These are phyloP conservation scores for Sebastes nivosus DNA, from an alignment of 2,797 vertebrate species.

Conservation along the genomic window DNA sequence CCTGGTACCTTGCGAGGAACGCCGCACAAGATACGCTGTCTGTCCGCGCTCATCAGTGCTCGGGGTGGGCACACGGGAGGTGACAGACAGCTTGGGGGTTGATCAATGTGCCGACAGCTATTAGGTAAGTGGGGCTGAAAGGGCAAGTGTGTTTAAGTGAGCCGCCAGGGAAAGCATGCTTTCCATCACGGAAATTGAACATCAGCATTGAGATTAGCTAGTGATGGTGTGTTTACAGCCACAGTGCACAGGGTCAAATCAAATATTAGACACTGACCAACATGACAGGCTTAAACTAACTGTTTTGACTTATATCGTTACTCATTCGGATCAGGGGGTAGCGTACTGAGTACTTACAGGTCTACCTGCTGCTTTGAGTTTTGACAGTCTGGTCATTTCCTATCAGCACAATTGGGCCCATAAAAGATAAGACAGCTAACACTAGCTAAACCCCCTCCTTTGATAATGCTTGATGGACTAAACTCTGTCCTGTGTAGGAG, in stretches of 20 bases:
- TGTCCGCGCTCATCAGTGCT: slow-evolving; percentile 75
- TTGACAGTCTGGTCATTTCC: background rate
- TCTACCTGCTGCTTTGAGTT: background rate
- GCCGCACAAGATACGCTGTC: slow-evolving; percentile 64
- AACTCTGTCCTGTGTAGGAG: background rate
- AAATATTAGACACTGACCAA: slow-evolving; percentile 2
- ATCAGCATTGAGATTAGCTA: slow-evolving; percentile 37
- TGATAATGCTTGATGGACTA: background rate
- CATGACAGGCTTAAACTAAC: background rate
- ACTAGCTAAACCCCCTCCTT: background rate
- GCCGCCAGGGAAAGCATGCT: slow-evolving; percentile 43
- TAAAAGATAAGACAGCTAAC: background rate
- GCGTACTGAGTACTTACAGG: background rate
- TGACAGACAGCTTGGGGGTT: slow-evolving; percentile 82
- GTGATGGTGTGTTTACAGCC: slow-evolving; percentile 23
- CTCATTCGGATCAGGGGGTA: background rate
- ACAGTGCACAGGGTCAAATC: slow-evolving; percentile 1
- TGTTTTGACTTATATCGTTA: background rate
- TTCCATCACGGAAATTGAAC: slow-evolving; percentile 54
- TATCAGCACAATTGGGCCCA: background rate
- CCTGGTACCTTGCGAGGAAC: slow-evolving; percentile 47
- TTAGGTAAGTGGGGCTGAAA: slow-evolving; percentile 85
- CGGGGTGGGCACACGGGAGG: slow-evolving; percentile 62
- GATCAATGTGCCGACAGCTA: slow-evolving; percentile 85
- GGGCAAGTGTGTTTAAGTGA: slow-evolving; percentile 77